Evolutionary conservation across 1,140 invertebrate species (phyloP), one percentile per base, ranked within the genome.

Genomic region (Campodea augens): DNA sequence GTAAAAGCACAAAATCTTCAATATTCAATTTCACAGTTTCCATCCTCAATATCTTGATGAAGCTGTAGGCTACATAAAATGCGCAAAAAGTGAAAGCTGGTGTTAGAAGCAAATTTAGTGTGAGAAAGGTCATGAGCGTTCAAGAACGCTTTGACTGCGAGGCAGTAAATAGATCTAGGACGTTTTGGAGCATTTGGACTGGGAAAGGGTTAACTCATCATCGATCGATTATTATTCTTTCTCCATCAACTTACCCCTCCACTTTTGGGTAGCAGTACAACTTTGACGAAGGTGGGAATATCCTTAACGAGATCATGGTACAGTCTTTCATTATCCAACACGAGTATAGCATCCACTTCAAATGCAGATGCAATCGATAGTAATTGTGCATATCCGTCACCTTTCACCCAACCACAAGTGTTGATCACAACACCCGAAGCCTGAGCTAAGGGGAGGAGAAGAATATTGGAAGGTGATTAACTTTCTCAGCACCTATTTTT

Each of bases 401-500:
- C 83, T 66, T 92, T 90, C 0, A 97, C 77, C 91, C 91, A 98
- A 1, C 93, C 93, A 57, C 90, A 93, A 0, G 95, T 98, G 59
- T 99, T 98, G 41, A 99, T 92, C 25, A 99, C 78, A 1, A 89
- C 81, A n/a, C 95, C 95, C 23, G 90, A 93, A 36, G 71, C 70
- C 58, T 81, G 79, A 0, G 81, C 82, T 82, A 57, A 10, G 65
- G 63, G 57, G 53, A 61, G 63, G 51, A 53, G 12, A 48, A 15
- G 25, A 0, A 29, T n/a, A 38, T n/a, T n/a, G n/a, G n/a, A n/a
- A n/a, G n/a, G 32, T 2, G 32, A 13, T 36, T 36, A n/a, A 36
- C 32, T 18, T 1, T 18, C 13, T 13, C 32, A 36, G n/a, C n/a
- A n/a, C n/a, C n/a, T n/a, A n/a, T n/a, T n/a, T n/a, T n/a, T n/a